Evolutionary conservation across 1,140 invertebrate species (phyloP), one percentile per base, ranked within the genome.

Genomic region (Lordiphosa mommai): DNA sequence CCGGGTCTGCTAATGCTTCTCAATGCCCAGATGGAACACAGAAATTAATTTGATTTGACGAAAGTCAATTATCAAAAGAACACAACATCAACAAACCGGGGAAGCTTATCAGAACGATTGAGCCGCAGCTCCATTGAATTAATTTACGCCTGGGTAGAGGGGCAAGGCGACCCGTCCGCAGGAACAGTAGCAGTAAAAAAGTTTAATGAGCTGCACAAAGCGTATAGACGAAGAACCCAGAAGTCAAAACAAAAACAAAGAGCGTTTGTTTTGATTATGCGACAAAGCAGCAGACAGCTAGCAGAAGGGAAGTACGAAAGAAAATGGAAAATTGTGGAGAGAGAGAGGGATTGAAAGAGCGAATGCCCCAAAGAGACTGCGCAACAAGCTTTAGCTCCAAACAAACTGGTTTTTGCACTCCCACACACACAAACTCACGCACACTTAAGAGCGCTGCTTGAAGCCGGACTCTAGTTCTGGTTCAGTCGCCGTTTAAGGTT

Each of bases 191-290:
- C 77, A 71, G 76, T 82, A 74, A 80, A 80, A 80, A 82, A 68
- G 69, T 51, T 84, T 84, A 76, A 76, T 82, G 76, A 80, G 71
- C 66, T 57, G 47, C 63, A 44, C 51, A 48, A 56, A 36, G 40
- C 50, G 57, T 36, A n/a, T n/a, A 50, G 38, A 49, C 33, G 48
- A 61, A 50, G 47, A 68, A 50, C 51, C 51, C 32, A 67, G 61
- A 74, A 80, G 52, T 51, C 69, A 57, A 72, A 72, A 80, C 55
- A 74, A 80, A 82, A 71, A 58, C 68, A 53, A 34, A 76, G 50
- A 73, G 71, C 67, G 51, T 82, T 84, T 82, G 77, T 82, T 82
- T 82, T 82, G 77, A 84, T 84, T 82, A 56, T 72, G 63, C 60
- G 59, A 72, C 67, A 60, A 55, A 70, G 33, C 56, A 57, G 58